Percentiles rank a stretch among this genome's conserved stretches.
Conservation (phyloP, 2,113 vertebrate genomes). For the Elgaria multicarinata region DNA sequence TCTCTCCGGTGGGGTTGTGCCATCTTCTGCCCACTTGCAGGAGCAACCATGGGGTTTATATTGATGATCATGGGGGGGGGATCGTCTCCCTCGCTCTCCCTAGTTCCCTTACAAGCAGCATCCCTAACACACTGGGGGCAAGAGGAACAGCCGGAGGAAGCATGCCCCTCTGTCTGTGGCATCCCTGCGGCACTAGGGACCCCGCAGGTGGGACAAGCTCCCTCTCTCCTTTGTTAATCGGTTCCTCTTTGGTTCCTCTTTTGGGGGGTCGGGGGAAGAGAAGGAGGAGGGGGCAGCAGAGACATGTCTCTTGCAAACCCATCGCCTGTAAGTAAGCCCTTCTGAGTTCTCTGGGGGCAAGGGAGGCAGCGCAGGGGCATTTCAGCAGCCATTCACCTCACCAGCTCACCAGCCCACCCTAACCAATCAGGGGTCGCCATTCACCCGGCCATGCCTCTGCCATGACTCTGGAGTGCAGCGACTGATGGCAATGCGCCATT, state of each 20-base stretch:
- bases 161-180: not conserved
- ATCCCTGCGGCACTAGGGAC: not conserved
- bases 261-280: not conserved
- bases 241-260: no score
- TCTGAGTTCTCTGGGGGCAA: not conserved
- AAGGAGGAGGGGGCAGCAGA: not conserved
- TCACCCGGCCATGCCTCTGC: no score
- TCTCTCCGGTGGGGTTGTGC: no score
- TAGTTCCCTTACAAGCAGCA: fast-evolving
- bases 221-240: not conserved
- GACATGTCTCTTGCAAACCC: not conserved
- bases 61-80: no score
- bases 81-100: not conserved
- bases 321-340: not conserved
- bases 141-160: not conserved
- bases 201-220: not conserved
- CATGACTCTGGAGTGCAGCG: no score
- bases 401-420: no score
- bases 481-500: no score
- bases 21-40: no score
- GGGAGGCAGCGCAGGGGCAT: not conserved
- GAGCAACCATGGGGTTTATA: no score
- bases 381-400: no score
- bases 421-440: no score
- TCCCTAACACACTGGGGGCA: not conserved